Evolutionary conservation across 1,140 invertebrate genomes (phyloP).

Genomic region (Leptinotarsa texana): DNA sequence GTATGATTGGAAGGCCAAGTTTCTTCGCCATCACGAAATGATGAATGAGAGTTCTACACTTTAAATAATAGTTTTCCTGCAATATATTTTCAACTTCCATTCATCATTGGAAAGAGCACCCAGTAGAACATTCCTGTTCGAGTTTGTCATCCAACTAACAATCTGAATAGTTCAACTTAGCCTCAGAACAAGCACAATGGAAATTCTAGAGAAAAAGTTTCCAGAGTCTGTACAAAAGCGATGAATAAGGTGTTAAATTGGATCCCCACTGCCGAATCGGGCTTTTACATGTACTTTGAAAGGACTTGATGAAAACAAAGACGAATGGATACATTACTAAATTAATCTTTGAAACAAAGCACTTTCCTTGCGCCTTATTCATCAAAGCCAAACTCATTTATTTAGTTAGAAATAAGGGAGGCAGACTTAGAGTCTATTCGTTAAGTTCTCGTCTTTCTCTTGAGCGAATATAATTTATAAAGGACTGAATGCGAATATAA

Average conservation of each 20-base stretch:
- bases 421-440: slow-evolving; percentile 39
- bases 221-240: slow-evolving; percentile 18
- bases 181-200: slow-evolving; percentile 7
- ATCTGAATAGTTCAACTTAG: slow-evolving; percentile 9
- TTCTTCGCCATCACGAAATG: no score
- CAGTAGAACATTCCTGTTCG: neutral
- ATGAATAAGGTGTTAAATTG: slow-evolving; percentile 33
- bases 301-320: slow-evolving; percentile 42
- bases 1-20: no score
- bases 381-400: slow-evolving; percentile 50
- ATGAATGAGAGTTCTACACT: no score
- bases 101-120: no score
- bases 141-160: neutral
- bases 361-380: slow-evolving; percentile 47
- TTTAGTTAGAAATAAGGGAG: slow-evolving; percentile 42
- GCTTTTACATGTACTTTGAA: slow-evolving; percentile 33
- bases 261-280: slow-evolving; percentile 24
- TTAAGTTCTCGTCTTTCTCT: slow-evolving; percentile 42
- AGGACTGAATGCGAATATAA: slow-evolving; percentile 5
- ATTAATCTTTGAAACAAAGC: slow-evolving; percentile 51
- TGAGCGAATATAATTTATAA: slow-evolving; percentile 25
- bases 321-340: slow-evolving; percentile 50
- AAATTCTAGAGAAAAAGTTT: slow-evolving; percentile 4
- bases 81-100: no score
- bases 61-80: no score